Conservation (phyloP, 2,888 invertebrate species). For the Drosophila fungiperda region DNA sequence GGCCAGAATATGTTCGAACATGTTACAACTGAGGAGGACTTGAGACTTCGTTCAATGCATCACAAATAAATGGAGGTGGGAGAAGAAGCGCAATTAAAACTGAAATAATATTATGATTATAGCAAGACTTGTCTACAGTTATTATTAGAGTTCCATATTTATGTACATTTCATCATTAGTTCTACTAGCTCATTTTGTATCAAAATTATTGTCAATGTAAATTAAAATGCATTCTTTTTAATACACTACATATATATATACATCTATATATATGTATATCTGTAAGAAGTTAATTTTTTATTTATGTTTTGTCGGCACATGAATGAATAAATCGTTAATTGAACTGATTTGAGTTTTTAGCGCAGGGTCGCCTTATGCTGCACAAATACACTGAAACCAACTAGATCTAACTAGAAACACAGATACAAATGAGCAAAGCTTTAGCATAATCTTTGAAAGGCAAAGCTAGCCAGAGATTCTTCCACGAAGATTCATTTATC, state of each 20-base stretch:
- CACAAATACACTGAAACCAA: slow-evolving; percentile 8
- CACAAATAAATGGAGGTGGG: neutral
- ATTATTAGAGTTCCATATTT: neutral
- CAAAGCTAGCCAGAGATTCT: neutral
- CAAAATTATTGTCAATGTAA: slow-evolving; percentile 26
- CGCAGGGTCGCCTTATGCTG: slow-evolving; percentile 41
- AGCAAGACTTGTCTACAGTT: neutral
- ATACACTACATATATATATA: neutral
- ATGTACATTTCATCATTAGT: slow-evolving; percentile 3
- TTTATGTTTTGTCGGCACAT: slow-evolving; percentile 27
- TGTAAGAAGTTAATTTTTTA: neutral
- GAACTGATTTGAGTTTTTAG: slow-evolving; percentile 59
- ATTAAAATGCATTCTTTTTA: slow-evolving; percentile 1
- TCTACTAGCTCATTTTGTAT: neutral
- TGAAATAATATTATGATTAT: neutral
- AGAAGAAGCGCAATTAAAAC: neutral
- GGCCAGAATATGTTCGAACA: slow-evolving; percentile 51
- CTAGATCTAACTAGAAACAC: slow-evolving; percentile 36
- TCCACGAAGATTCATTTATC: slow-evolving; percentile 1
- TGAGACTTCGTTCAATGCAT: neutral
- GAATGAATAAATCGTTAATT: slow-evolving; percentile 51
- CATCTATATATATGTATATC: neutral
- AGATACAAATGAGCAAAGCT: neutral
- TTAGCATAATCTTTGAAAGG: slow-evolving; percentile 23
- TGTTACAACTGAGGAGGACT: slow-evolving; percentile 40